phyloP scores from a whole-genome alignment of 2,797 vertebrate genomes.

The Lateolabrax maculatus region DNA sequence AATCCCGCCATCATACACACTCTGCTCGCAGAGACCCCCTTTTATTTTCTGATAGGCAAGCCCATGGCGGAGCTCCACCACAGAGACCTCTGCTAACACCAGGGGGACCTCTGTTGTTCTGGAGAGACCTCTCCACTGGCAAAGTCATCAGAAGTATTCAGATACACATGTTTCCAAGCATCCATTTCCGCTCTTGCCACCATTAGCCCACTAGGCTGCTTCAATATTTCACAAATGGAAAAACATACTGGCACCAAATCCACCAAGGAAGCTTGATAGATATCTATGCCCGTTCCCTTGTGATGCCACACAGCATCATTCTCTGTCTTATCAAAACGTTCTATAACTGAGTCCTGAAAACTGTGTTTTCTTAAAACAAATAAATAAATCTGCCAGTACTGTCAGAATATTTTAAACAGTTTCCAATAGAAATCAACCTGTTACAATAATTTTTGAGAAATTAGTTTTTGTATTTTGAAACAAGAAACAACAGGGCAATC shows the following conservation, averaged over 20 bases:
- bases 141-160: slow-evolving; percentile 74
- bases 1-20: slow-evolving; percentile 65
- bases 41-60: slow-evolving; percentile 68
- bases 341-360: neutral
- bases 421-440: neutral
- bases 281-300: neutral
- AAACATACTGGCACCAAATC: slow-evolving; percentile 30
- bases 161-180: slow-evolving; percentile 60
- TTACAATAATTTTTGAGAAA: neutral
- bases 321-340: neutral
- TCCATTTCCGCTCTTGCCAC: slow-evolving; percentile 46
- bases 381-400: neutral
- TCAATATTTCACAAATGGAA: slow-evolving; percentile 47
- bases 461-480: neutral
- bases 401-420: neutral
- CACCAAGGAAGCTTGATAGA: slow-evolving; percentile 14
- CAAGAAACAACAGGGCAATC: neutral
- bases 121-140: slow-evolving; percentile 77
- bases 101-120: slow-evolving; percentile 68
- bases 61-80: slow-evolving; percentile 68
- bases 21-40: slow-evolving; percentile 47
- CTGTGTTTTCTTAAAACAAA: neutral
- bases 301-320: neutral
- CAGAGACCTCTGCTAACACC: slow-evolving; percentile 65
- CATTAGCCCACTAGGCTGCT: slow-evolving; percentile 26